A percentile compares a stretch with the other conserved stretches of the same genome.
These are phyloP conservation scores for Megaceryle maxima DNA, from an alignment of 2,113 vertebrate species.

Conservation along the genomic window DNA sequence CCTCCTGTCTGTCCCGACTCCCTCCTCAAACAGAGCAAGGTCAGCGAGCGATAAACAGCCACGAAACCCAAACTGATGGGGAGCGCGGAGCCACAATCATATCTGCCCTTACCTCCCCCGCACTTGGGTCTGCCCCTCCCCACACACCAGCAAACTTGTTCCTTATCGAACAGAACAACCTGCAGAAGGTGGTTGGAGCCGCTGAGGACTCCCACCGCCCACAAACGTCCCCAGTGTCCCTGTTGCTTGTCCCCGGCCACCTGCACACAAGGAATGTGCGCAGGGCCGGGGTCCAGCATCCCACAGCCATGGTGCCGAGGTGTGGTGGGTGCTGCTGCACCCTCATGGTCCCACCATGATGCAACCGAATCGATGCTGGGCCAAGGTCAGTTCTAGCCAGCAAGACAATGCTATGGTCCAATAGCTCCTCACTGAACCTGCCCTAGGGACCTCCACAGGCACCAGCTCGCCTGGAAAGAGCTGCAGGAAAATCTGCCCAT, in stretches of 20 bases:
- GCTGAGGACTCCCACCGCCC: background rate
- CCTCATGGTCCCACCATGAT: fast-evolving
- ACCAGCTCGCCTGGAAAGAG: no score
- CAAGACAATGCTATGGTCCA: background rate
- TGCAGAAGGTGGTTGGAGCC: background rate
- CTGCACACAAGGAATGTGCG: fast-evolving
- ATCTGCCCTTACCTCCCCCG: background rate
- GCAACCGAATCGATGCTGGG: background rate
- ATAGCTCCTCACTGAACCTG: background rate
- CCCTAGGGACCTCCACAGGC: background rate
- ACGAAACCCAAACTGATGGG: fast-evolving
- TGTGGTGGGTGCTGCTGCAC: background rate
- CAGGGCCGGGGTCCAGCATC: background rate
- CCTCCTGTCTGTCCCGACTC: background rate
- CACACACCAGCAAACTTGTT: fast-evolving
- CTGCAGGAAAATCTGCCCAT: background rate
- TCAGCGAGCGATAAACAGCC: background rate
- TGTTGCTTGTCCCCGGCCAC: background rate
- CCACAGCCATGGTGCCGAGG: background rate
- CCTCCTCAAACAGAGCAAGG: background rate
- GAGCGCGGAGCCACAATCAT: background rate
- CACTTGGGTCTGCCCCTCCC: background rate
- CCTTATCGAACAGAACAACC: background rate
- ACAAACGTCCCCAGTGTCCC: background rate
- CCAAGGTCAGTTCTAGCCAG: background rate